phyloP scores from a whole-genome alignment of 2,888 invertebrate genomes.

The Piscicola geometra region DNA sequence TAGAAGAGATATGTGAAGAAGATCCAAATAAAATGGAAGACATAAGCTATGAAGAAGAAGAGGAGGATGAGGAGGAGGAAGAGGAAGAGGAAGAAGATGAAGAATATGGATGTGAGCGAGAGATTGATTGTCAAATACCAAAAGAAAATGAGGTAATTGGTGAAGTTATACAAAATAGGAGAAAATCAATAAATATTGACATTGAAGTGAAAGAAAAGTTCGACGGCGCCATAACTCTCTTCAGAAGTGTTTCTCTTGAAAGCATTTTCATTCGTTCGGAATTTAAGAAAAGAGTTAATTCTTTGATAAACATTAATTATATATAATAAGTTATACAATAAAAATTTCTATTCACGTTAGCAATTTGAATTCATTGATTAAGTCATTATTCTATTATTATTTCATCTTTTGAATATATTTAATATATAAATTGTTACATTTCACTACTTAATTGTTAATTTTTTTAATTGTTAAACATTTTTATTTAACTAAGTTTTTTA shows the following conservation, averaged over 20 bases:
- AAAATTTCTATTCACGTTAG: too few relatives aligned
- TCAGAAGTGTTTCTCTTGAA: neutral
- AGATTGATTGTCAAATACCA: neutral
- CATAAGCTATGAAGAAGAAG: neutral
- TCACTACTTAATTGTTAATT: too few relatives aligned
- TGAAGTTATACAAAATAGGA: too few relatives aligned
- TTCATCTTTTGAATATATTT: too few relatives aligned
- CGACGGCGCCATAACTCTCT: neutral
- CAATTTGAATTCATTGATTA: too few relatives aligned
- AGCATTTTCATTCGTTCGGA: neutral
- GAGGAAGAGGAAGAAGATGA: constrained; percentile 7
- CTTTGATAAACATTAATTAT: neutral
- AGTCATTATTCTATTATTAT: too few relatives aligned
- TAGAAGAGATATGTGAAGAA: neutral
- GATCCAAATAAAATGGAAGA: neutral
- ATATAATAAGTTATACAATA: too few relatives aligned
- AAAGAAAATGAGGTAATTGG: neutral
- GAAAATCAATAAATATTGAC: neutral
- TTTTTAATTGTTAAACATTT: too few relatives aligned
- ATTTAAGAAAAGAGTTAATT: neutral
- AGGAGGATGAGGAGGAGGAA: neutral
- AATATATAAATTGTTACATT: too few relatives aligned
- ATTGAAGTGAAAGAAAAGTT: neutral
- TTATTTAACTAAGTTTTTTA: too few relatives aligned
- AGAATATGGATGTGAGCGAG: neutral